Evolutionary conservation across 2,797 vertebrate genomes (phyloP), one percentile per base, ranked within the genome.

Genomic region (Rhadinocentrus ornatus): DNA sequence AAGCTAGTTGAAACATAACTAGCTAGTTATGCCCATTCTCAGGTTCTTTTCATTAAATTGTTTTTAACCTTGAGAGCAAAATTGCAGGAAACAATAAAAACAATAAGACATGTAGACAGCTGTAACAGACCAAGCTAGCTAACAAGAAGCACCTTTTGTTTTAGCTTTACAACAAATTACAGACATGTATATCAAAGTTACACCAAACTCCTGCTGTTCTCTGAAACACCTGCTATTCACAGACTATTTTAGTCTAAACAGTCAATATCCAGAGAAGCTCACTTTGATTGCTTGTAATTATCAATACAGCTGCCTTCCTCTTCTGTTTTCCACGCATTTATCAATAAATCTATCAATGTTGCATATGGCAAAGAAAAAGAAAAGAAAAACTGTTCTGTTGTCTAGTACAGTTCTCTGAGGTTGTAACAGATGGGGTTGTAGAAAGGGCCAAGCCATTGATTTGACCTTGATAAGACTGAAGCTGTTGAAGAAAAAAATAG

Each of bases 391-490:
- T 34, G 61, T 55, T 20, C n/a, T 62, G 58, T 74, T 70, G 59
- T 68, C 56, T 59, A 61, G 34, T 70, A 63, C 26, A 76, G 78
- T 75, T 66, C 59, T 70, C 46, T 46, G 54, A 72, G 62, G 29
- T 73, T 78, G 82, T 78, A 75, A 90, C 90, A 93, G 88, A 93
- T 93, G 90, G 90, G 72, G 56, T 54, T 52, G 56, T 34, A 34
- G 71, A 78, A 61, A 48, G 50, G 83, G 78, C 86, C 82, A 81
- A 80, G 87, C 67, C 88, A 88, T 90, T 89, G 89, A 91, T 92
- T 89, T 89, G 90, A 92, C 91, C 89, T 91, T 90, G 82, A 83
- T 56, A 39, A 73, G 69, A 80, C 29, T 50, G 34, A 81, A 64
- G 53, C 60, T 39, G 35, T 56, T 31, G 55, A 24, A 58, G 31